Base-by-base conservation (phyloP, 2,888 invertebrate species). In the Plebejus melissa region DNA sequence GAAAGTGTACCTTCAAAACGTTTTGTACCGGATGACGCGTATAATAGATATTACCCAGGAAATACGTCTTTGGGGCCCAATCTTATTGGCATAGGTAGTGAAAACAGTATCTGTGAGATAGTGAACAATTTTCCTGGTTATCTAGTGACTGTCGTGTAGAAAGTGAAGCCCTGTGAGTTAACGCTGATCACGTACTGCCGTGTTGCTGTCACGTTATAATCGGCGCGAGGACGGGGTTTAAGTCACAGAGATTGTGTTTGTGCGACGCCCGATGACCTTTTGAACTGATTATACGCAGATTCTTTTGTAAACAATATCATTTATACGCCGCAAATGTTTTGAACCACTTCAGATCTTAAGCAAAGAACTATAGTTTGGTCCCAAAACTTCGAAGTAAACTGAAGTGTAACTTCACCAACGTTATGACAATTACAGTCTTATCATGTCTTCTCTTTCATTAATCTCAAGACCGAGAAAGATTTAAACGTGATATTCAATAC, bases 111-210 rank as follows among this genome's bases (percentile, higher is more conserved):
- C 57, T 16, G 57, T 57, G 57, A n/a, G 57, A 16, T 57, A 57
- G 57, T n/a, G 57, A 16, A 16, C 5, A 22, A 9, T 58, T n/a
- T 58, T 58, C 58, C 58, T 22, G 58, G 58, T 58, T 22, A 58
- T 7, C 58, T 22, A n/a, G 22, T 22, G 58, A 58, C 22, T 58
- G 16, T 6, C 58, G 58, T 58, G 22, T 58, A 58, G 60, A 11
- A 74, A 11, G 75, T 69, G 28, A 28, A 50, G 36, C 13, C 7
- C 13, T 32, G 13, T 54, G 58, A 58, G 22, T 28, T 28, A 65
- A 65, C 60, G 32, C 28, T 65, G 28, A 65, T 28, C 60, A 65
- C 60, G 60, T 65, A 65, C 60, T 65, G 60, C 28, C 22, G 58
- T 58, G 58, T 60, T 22, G 58, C 32, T 32, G 58, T 65, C 13